Evolutionary conservation across 2,797 vertebrate genomes (phyloP).

Genomic region (Muraenolepis orangiensis): DNA sequence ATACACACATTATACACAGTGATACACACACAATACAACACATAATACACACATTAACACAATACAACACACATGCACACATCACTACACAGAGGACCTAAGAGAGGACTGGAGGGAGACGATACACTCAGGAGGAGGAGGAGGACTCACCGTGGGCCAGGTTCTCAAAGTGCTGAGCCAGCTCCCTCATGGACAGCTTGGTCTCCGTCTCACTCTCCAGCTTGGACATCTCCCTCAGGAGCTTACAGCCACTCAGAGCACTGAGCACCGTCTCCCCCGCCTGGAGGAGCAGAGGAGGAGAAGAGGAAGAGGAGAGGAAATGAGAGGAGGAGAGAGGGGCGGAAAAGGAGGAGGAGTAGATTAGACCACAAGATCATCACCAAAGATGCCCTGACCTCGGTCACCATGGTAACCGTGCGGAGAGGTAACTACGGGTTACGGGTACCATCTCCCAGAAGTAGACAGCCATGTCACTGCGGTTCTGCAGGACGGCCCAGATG

Average conservation of each 20-base stretch:
- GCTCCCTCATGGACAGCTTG: slow-evolving; percentile 76
- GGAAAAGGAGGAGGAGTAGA: not conserved
- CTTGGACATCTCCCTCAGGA: slow-evolving; percentile 83
- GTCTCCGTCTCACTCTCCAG: slow-evolving; percentile 77
- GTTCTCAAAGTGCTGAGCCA: slow-evolving; percentile 82
- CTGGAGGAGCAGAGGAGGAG: slow-evolving; percentile 41
- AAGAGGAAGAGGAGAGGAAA: not conserved
- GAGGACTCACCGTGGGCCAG: slow-evolving; percentile 77
- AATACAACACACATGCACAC: too few relatives aligned
- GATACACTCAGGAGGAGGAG: not conserved
- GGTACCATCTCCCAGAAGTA: slow-evolving; percentile 95
- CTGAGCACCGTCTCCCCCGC: slow-evolving; percentile 78
- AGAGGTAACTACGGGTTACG: not conserved
- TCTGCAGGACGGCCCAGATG: slow-evolving; percentile 87
- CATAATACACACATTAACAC: too few relatives aligned
- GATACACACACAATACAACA: not conserved
- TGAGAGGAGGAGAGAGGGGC: not conserved
- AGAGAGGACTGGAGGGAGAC: not conserved
- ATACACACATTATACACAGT: not conserved
- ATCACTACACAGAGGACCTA: not conserved
- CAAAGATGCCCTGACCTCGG: not conserved
- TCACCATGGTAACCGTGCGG: not conserved
- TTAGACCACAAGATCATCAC: not conserved
- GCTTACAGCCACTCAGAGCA: slow-evolving; percentile 79
- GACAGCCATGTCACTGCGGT: slow-evolving; percentile 82